Evolutionary conservation across 2,888 invertebrate genomes (phyloP), one percentile per base, ranked within the genome.

Genomic region (Chaitophorus viminalis): DNA sequence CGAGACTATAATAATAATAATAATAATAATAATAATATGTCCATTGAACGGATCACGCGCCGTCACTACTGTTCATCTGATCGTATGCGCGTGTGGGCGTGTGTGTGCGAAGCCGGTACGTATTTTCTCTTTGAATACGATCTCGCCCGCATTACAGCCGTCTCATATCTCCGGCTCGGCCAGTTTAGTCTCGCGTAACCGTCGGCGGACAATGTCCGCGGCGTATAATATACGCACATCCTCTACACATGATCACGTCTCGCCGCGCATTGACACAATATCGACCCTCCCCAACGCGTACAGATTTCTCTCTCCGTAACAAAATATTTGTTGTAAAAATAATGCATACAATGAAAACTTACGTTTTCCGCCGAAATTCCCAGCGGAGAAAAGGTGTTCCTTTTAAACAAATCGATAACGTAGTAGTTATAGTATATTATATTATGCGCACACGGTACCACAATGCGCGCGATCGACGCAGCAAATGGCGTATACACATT

Each of bases 31-130:
- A n/a, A n/a, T n/a, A n/a, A n/a, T n/a, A n/a, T 46, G 25, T 17
- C 74, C 72, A 82, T 82, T 82, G 72, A 74, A 36, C 74, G 54
- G 33, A 82, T 82, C 82, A 82, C 82, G 82, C 72, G 82, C 70
- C 72, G 72, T 68, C 82, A n/a, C 52, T 33, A 72, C 54, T 46
- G n/a, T n/a, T 36, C 18, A 36, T n/a, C 78, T 36, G n/a, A 39
- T 68, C 21, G 81, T 54, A 5, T 54, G 60, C 21, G 46, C 14
- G 60, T 21, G 60, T 60, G 6, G 6, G 60, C 4, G 25, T 60
- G 6, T 21, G 18, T 21, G 25, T 25, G 46, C 3, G 46, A 46
- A 46, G 46, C 46, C 46, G 46, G 46, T 46, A 46, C 3, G 46
- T 46, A 11, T 46, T 60, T 60, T 21, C 25, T 60, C 25, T 60